phyloP scores from a whole-genome alignment of 2,888 invertebrate species.

The Opisthograptis luteolata region DNA sequence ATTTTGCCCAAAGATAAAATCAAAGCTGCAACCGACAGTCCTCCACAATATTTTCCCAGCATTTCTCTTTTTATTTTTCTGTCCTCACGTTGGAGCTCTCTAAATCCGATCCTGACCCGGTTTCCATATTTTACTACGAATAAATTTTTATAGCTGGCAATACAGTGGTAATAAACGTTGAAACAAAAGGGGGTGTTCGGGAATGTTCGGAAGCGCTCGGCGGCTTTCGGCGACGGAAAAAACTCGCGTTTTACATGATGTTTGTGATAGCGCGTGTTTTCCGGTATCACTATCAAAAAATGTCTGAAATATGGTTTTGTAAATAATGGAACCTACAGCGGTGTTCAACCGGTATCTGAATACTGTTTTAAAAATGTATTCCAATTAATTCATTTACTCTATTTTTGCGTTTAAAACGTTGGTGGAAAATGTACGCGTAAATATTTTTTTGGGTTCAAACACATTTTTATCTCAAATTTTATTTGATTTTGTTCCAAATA shows the following conservation, averaged over 20 bases:
- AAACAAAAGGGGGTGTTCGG: constrained; percentile 31
- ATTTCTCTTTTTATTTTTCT: constrained; percentile 1
- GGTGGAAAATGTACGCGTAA: no score
- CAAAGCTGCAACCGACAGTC: background rate
- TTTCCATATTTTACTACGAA: constrained; percentile 40
- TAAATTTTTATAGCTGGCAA: constrained; percentile 41
- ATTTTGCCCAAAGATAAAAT: constrained; percentile 8
- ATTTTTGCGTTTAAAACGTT: background rate
- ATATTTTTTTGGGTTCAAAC: background rate
- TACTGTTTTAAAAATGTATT: background rate
- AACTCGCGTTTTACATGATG: constrained; percentile 3
- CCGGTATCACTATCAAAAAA: constrained; percentile 3
- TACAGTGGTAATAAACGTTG: constrained; percentile 40
- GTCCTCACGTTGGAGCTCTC: constrained; percentile 7
- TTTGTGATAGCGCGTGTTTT: constrained; percentile 1
- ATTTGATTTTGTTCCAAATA: no score
- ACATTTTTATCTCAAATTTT: no score
- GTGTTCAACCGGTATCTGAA: background rate
- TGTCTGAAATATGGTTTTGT: constrained; percentile 5
- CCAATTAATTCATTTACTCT: background rate
- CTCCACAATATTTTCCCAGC: constrained; percentile 6
- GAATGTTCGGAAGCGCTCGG: constrained; percentile 24
- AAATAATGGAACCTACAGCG: background rate
- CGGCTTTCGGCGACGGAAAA: constrained; percentile 22
- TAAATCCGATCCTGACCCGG: constrained; percentile 26